Evolutionary conservation across 64 coral and sea anemone species (phyloP), one percentile per base, ranked within the genome.

Genomic region (Porites lutea): DNA sequence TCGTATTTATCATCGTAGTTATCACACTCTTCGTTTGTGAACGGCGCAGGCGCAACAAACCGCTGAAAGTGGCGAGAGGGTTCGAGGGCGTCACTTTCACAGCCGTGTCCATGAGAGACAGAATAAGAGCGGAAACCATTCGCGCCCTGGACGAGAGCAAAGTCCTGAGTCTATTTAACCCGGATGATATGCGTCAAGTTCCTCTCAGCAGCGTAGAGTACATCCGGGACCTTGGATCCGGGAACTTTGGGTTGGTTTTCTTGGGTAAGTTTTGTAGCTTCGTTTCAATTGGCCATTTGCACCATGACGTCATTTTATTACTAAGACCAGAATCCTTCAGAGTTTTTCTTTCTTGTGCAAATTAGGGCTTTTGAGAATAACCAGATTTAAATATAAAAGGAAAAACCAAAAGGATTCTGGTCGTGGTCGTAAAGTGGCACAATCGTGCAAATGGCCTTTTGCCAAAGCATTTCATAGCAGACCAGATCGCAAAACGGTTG

Each of bases 161-260:
- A 7, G 50, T 97, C 16, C 37, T 88, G 69, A 94, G 95, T 76
- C 37, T 97, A 48, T 94, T 93, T 58, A 97, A 97, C 43, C 92
- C 92, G 67, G 95, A 97, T 77, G 95, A 97, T 14, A 76, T 99
- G 2, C 83, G 15, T 13, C 97, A 99, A 79, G 83, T 88, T 53
- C 94, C 97, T 5, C 88, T 99, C 9, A 95, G 91, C 85, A 73
- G 77, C 6, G 87, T 99, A 13, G 94, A 96, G 48, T 99, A 99
- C 45, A 71, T 96, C 52, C 88, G 72, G 65, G 97, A 99, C 50
- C 86, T 99, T 19, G 97, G 97, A 37, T 92, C 95, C 43, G 97
- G 97, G 4, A 96, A 99, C 61, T 99, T 99, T 79, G 97, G 97
- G 18, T 92, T 96, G 23, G 97, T 99, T 2, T 96, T 99, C 82